A percentile compares a stretch with the other conserved stretches of the same genome.
Evolutionary conservation across 2,888 invertebrate genomes (phyloP).

Genomic region (Lumbricus terrestris): DNA sequence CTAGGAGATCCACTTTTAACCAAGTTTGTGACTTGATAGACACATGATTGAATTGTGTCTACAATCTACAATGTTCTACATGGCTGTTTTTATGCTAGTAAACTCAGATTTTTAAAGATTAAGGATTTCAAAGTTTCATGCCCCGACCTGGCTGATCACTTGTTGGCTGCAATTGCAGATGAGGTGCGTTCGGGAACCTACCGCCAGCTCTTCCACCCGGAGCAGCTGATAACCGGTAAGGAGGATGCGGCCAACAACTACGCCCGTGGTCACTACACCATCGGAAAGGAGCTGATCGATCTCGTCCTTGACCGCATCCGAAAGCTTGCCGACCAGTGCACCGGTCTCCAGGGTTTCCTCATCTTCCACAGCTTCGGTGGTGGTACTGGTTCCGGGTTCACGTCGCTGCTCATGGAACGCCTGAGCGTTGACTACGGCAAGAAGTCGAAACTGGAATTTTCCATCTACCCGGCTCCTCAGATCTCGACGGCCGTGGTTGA

Average conservation of each 20-base stretch:
- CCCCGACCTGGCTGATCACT: no score
- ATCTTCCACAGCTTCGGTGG: conserved; percentile 55
- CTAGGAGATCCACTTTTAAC: no score
- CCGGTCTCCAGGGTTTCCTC: conserved; percentile 57
- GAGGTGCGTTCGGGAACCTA: conserved; percentile 49
- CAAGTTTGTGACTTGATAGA: background rate
- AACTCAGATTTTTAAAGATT: background rate
- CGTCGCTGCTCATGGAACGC: conserved; percentile 60
- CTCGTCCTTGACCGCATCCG: conserved; percentile 53
- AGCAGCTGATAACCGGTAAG: conserved; percentile 50
- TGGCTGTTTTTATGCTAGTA: background rate
- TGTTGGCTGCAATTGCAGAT: conserved; percentile 38
- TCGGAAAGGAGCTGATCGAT: conserved; percentile 50
- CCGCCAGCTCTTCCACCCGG: conserved; percentile 50
- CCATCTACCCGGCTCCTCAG: conserved; percentile 74
- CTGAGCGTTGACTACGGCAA: conserved; percentile 80
- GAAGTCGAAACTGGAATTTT: conserved; percentile 83
- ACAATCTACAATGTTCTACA: no score
- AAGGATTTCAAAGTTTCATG: no score
- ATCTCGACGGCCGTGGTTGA: conserved; percentile 57
- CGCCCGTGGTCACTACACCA: conserved; percentile 50
- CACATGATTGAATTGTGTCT: background rate
- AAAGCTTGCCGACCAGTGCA: conserved; percentile 60
- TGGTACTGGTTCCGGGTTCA: conserved; percentile 56
- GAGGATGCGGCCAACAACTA: conserved; percentile 53